These are phyloP conservation scores for Butastur rufipennis DNA, from an alignment of 2,113 vertebrate species.

Conservation along the genomic window DNA sequence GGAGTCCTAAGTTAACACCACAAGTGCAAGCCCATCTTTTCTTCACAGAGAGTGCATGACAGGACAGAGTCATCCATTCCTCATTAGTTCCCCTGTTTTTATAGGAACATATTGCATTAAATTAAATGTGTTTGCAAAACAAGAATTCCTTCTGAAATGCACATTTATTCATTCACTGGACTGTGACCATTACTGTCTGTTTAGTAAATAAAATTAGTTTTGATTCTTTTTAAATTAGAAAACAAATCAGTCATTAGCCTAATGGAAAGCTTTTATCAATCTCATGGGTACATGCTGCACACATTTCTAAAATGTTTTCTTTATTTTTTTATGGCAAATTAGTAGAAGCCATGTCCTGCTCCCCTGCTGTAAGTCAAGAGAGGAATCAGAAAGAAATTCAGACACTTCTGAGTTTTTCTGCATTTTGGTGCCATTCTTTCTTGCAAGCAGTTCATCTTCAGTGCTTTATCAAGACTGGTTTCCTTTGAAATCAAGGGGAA, in stretches of 20 bases:
- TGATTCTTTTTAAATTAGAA: neutral
- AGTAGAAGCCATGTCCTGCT: neutral
- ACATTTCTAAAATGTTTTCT: neutral
- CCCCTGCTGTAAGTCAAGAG: neutral
- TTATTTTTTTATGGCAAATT: neutral
- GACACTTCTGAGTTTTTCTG: neutral
- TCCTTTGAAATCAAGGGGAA: neutral
- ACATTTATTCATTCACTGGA: neutral
- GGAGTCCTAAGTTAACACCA: neutral
- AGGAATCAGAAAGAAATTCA: neutral
- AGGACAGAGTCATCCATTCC: neutral
- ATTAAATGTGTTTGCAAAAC: neutral
- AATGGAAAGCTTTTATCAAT: neutral
- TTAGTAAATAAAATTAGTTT: constrained; percentile 11
- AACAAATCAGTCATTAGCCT: neutral
- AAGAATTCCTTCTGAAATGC: neutral
- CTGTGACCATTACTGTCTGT: neutral
- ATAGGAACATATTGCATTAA: neutral
- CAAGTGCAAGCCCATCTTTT: neutral
- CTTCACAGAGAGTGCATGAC: neutral
- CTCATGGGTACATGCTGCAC: neutral
- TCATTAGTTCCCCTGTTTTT: neutral
- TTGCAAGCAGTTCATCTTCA: neutral
- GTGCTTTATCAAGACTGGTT: neutral
- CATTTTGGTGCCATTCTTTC: neutral